Conservation (phyloP, 2,888 invertebrate species). For the Melanophora roralis region DNA sequence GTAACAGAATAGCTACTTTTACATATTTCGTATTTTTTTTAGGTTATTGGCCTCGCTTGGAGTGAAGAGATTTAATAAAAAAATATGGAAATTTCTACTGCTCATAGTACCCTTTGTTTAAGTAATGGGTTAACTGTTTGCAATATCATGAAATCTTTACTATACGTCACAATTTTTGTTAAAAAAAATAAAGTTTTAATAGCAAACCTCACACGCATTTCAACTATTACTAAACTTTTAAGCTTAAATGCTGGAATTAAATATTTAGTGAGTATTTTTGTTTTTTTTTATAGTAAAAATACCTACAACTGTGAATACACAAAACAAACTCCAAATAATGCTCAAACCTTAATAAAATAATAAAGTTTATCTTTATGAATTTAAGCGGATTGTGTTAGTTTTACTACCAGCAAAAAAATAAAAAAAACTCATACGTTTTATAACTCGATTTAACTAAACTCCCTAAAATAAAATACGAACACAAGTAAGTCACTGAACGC, state of each 20-base stretch:
- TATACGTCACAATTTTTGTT: not conserved
- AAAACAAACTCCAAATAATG: conserved; percentile 16
- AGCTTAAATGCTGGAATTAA: not conserved
- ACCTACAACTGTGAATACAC: conserved; percentile 14
- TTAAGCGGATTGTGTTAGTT: conserved; percentile 58
- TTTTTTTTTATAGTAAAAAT: conserved; percentile 20
- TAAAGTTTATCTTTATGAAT: conserved; percentile 61
- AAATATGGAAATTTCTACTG: no score
- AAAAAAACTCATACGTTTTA: conserved; percentile 35
- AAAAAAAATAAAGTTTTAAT: not conserved
- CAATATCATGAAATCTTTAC: not conserved
- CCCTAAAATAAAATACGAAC: not conserved
- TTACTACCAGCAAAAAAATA: conserved; percentile 13
- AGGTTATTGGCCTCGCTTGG: no score
- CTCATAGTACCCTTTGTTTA: no score
- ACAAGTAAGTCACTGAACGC: not conserved
- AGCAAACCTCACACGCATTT: not conserved
- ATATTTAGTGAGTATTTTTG: not conserved
- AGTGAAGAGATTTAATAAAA: no score
- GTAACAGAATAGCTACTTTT: no score
- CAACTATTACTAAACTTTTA: not conserved
- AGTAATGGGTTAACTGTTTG: no score
- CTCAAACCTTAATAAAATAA: conserved; percentile 47
- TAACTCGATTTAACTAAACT: conserved; percentile 48
- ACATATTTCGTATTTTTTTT: no score